Evolutionary conservation across 1,140 invertebrate genomes (phyloP).

Genomic region (Drepana arcuata): DNA sequence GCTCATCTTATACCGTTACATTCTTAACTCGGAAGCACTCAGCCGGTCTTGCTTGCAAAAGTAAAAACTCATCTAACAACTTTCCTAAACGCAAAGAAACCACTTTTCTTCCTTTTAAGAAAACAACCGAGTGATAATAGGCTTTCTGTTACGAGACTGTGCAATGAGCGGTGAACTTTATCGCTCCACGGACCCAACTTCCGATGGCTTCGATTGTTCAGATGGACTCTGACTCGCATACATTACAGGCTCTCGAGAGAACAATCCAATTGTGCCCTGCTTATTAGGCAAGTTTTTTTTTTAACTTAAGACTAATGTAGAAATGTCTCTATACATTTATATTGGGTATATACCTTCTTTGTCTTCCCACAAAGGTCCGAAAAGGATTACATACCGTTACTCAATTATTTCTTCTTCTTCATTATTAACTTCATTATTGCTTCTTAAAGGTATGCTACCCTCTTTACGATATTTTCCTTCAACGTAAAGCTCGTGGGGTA

Average conservation of each 20-base stretch:
- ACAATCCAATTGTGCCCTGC: constrained; percentile 3
- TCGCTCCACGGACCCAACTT: constrained; percentile 16
- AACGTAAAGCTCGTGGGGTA: neutral
- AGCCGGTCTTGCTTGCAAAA: too few species aligned
- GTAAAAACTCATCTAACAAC: constrained; percentile 9
- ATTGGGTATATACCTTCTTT: neutral
- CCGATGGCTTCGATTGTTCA: constrained; percentile 26
- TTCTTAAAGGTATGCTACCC: neutral
- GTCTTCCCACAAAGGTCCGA: neutral
- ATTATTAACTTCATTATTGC: neutral
- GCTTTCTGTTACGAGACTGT: constrained; percentile 12
- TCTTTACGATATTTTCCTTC: constrained; percentile 4
- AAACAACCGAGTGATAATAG: too few species aligned
- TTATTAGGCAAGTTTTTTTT: constrained; percentile 2
- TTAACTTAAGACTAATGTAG: constrained; percentile 3
- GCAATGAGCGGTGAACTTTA: constrained; percentile 13
- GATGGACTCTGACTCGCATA: constrained; percentile 22
- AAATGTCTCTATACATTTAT: neutral
- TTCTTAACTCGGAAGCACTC: constrained; percentile 5
- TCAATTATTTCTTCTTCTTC: too few species aligned
- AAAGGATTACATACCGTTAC: too few species aligned
- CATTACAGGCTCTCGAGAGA: constrained; percentile 16
- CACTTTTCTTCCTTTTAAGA: constrained; percentile 13
- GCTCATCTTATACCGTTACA: constrained; percentile 7
- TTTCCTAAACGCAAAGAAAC: constrained; percentile 11